Conservation (phyloP, 1,140 invertebrate species). For the Arion vulgaris region DNA sequence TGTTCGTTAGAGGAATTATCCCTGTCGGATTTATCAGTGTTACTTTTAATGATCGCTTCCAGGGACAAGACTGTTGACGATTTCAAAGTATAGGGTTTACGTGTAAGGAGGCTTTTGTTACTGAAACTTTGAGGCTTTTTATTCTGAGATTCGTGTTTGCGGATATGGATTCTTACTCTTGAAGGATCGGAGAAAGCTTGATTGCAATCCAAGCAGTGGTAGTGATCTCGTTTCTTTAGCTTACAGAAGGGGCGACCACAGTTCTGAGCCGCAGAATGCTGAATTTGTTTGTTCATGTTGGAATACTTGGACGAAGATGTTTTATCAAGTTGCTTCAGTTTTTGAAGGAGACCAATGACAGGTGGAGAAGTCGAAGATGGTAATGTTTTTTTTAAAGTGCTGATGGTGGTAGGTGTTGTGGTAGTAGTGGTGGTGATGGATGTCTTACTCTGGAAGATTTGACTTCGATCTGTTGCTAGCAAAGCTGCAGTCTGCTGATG, state of each 20-base stretch:
- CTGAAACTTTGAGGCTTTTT: slow-evolving; percentile 44
- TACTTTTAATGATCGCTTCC: not conserved
- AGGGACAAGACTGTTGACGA: not conserved
- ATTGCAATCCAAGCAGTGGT: slow-evolving; percentile 90
- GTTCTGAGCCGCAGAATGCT: slow-evolving; percentile 73
- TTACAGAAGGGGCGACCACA: slow-evolving; percentile 89
- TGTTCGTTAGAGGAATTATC: not conserved
- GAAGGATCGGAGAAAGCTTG: slow-evolving; percentile 77
- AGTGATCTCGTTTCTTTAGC: slow-evolving; percentile 87
- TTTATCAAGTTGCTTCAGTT: slow-evolving; percentile 47
- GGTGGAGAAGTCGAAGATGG: not conserved
- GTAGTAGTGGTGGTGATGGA: not conserved
- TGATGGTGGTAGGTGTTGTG: not conserved
- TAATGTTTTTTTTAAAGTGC: not conserved
- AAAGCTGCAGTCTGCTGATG: no score
- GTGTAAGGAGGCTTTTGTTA: no score
- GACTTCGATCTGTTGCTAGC: not conserved
- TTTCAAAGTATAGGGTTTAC: no score
- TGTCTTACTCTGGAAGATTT: slow-evolving; percentile 11
- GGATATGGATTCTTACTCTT: slow-evolving; percentile 71
- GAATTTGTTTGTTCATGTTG: slow-evolving; percentile 58
- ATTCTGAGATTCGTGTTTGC: slow-evolving; percentile 70
- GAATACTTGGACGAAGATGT: slow-evolving; percentile 54
- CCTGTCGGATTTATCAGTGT: not conserved
- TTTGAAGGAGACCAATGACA: slow-evolving; percentile 36